These are phyloP conservation scores for Gasterosteus nipponicus DNA, from an alignment of 2,113 vertebrate species.

Conservation along the genomic window DNA sequence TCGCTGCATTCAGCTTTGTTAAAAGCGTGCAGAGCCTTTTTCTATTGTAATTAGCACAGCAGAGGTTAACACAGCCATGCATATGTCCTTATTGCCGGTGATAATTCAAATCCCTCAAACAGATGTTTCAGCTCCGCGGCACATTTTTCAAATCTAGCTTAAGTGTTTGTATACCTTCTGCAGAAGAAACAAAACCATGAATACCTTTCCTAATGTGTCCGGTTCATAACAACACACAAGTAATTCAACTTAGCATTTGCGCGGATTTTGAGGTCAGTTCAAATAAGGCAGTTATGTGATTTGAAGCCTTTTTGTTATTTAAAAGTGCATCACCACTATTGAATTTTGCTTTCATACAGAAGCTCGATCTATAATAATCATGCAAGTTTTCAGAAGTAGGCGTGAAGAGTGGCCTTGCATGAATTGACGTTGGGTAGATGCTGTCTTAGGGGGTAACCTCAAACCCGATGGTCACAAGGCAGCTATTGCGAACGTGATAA, in stretches of 20 bases:
- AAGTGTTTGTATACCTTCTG: background rate
- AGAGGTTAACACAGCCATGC: background rate
- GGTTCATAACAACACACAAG: background rate
- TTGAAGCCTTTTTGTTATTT: conserved; percentile 1
- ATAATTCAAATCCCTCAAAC: background rate
- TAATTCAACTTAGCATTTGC: background rate
- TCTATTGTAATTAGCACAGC: background rate
- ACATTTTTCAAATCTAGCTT: background rate
- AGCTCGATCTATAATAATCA: conserved; percentile 32
- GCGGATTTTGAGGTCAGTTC: background rate
- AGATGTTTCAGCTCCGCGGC: background rate
- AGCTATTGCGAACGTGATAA: conserved; percentile 28
- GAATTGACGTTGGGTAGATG: conserved; percentile 35
- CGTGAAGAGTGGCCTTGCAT: conserved; percentile 35
- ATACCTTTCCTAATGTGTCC: background rate
- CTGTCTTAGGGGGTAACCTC: conserved; percentile 25
- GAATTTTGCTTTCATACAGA: conserved; percentile 28
- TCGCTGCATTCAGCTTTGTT: background rate
- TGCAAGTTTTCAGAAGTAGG: conserved; percentile 24
- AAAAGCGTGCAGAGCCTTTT: background rate
- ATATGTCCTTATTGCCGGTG: background rate
- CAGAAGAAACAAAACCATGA: background rate
- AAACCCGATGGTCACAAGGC: conserved; percentile 12
- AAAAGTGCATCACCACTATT: conserved; percentile 25
- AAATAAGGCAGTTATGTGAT: background rate